Evolutionary conservation across 2,797 vertebrate genomes (phyloP).

Genomic region (Synanceia verrucosa): DNA sequence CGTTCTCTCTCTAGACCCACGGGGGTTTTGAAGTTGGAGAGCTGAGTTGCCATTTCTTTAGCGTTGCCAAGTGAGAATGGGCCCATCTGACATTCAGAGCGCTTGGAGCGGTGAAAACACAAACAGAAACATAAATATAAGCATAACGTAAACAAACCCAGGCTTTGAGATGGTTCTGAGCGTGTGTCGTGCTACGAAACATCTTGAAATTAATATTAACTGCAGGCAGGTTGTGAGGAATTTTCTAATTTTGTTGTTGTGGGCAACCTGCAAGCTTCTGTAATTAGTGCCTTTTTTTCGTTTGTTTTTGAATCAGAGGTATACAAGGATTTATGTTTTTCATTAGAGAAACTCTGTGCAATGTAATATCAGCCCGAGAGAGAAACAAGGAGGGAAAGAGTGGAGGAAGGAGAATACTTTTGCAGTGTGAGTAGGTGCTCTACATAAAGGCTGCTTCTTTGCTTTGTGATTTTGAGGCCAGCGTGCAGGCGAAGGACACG

Average conservation of each 20-base stretch:
- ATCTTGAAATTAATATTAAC: slow-evolving; percentile 33
- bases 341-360: slow-evolving; percentile 28
- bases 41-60: slow-evolving; percentile 56
- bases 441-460: slow-evolving; percentile 48
- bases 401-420: slow-evolving; percentile 21
- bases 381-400: not conserved
- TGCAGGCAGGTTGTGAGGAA: not conserved
- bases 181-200: slow-evolving; percentile 1
- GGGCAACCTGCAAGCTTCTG: slow-evolving; percentile 15
- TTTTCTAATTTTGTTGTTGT: slow-evolving; percentile 1
- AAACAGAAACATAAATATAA: slow-evolving; percentile 44
- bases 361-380: slow-evolving; percentile 18
- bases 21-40: slow-evolving; percentile 49
- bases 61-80: slow-evolving; percentile 55
- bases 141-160: slow-evolving; percentile 17
- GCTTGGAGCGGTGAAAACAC: slow-evolving; percentile 47
- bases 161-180: slow-evolving; percentile 25
- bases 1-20: slow-evolving; percentile 30
- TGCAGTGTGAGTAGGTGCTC: slow-evolving; percentile 53
- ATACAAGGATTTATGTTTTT: slow-evolving; percentile 33
- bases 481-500: slow-evolving; percentile 50
- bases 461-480: slow-evolving; percentile 47
- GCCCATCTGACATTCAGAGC: slow-evolving; percentile 60
- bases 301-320: slow-evolving; percentile 41
- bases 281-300: slow-evolving; percentile 6